Percentiles rank a stretch among this genome's conserved stretches.
Conservation (phyloP, 2,888 invertebrate species). For the Platerodrilus igneus region DNA sequence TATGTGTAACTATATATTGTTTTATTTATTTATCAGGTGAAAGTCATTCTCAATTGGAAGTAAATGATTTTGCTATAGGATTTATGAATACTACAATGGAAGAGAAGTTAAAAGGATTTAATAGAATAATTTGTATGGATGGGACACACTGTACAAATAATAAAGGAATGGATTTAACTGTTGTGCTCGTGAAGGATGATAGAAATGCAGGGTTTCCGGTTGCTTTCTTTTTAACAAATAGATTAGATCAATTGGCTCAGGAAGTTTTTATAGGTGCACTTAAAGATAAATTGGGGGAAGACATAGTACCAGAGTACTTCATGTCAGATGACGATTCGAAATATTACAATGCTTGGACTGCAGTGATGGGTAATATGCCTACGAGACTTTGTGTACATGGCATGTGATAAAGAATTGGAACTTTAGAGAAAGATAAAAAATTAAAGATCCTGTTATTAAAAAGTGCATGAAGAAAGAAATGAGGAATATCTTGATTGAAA, state of each 20-base stretch:
- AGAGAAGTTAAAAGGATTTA: constrained; percentile 4
- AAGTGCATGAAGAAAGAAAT: constrained; percentile 21
- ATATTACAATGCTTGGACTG: constrained; percentile 23
- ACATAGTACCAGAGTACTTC: constrained; percentile 21
- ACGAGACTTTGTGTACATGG: constrained; percentile 27
- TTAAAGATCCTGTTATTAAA: too few relatives aligned
- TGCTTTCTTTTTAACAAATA: constrained; percentile 10
- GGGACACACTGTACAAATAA: constrained; percentile 12
- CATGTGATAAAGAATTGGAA: constrained; percentile 29
- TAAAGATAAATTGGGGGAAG: constrained; percentile 13
- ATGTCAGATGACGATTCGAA: constrained; percentile 27
- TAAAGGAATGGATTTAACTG: too few relatives aligned
- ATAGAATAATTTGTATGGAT: constrained; percentile 14
- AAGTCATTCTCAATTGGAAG: constrained; percentile 12
- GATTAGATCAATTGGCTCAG: constrained; percentile 11
- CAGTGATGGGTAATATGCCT: constrained; percentile 5
- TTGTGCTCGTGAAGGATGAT: constrained; percentile 8
- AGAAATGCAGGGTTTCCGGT: constrained; percentile 13
- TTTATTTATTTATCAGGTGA: constrained; percentile 18
- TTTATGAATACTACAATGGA: constrained; percentile 5
- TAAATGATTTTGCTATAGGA: constrained; percentile 3
- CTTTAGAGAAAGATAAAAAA: too few relatives aligned
- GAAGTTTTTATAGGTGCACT: constrained; percentile 19
- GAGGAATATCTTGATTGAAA: constrained; percentile 24
- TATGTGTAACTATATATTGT: too few relatives aligned